Conservation (phyloP, 2,113 vertebrate genomes). For the Pygoscelis adeliae region DNA sequence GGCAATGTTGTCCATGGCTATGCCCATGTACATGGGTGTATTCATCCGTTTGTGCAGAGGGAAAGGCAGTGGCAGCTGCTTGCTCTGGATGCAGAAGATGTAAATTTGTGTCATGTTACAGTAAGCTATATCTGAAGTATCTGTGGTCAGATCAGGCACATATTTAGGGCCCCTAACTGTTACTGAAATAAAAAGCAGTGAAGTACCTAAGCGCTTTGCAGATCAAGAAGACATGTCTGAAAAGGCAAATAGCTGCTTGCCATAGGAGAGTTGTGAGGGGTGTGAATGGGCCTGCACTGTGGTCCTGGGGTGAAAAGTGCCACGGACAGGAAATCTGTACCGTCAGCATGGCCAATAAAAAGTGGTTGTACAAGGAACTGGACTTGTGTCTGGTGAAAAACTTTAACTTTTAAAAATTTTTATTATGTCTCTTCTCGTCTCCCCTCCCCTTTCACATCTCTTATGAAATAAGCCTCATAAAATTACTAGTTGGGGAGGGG, state of each 20-base stretch:
- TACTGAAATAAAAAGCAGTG: neutral
- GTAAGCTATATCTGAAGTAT: neutral
- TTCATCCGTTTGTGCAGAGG: neutral
- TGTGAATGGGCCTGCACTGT: neutral
- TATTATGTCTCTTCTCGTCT: neutral
- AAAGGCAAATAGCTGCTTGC: neutral
- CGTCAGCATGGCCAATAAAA: neutral
- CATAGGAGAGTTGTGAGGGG: neutral
- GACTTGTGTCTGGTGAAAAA: neutral
- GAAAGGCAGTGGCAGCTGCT: neutral
- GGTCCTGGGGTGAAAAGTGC: neutral
- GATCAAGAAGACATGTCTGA: neutral
- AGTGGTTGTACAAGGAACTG: neutral
- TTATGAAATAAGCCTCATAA: neutral
- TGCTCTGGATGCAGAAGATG: neutral
- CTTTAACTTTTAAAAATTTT: fast-evolving
- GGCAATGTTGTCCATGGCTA: neutral
- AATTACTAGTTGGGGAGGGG: neutral
- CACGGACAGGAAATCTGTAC: neutral
- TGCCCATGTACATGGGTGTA: fast-evolving
- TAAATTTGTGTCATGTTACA: neutral
- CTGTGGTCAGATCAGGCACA: neutral
- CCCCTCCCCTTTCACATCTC: neutral
- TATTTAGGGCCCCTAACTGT: neutral
- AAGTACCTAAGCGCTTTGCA: neutral